These are phyloP conservation scores for Enteromius argenteus DNA, from an alignment of 2,797 vertebrate genomes.

Conservation along the genomic window DNA sequence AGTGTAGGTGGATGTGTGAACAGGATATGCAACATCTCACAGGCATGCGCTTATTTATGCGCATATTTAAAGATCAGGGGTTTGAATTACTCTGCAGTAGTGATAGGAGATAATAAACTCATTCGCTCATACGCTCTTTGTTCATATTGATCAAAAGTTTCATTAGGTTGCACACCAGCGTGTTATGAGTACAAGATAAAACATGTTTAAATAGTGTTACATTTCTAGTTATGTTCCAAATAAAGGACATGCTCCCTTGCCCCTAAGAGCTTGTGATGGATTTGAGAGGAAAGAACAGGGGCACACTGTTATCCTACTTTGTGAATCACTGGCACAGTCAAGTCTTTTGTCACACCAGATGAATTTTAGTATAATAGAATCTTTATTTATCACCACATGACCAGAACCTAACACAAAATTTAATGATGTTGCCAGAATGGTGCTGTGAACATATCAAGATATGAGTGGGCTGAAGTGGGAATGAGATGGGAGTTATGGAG, in stretches of 20 bases:
- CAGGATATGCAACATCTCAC: conserved; percentile 7
- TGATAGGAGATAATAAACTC: conserved; percentile 53
- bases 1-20: conserved; percentile 7
- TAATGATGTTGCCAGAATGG: not conserved
- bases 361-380: conserved; percentile 8
- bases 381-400: not conserved
- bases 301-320: not conserved
- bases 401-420: not conserved
- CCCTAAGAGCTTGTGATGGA: conserved; percentile 52
- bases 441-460: not conserved
- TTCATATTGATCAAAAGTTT: conserved; percentile 71
- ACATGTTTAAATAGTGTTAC: conserved; percentile 71
- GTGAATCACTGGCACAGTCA: not conserved
- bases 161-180: conserved; percentile 61
- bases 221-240: conserved; percentile 66
- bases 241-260: conserved; percentile 63
- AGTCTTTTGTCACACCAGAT: conserved; percentile 18
- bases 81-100: conserved; percentile 1
- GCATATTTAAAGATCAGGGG: conserved; percentile 1
- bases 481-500: not conserved
- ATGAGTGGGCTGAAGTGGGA: not conserved
- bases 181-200: conserved; percentile 63
- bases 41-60: not conserved
- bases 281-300: conserved; percentile 7
- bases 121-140: conserved; percentile 60